These are phyloP conservation scores for Nanorana parkeri DNA, from an alignment of 2,113 vertebrate species.

Conservation along the genomic window DNA sequence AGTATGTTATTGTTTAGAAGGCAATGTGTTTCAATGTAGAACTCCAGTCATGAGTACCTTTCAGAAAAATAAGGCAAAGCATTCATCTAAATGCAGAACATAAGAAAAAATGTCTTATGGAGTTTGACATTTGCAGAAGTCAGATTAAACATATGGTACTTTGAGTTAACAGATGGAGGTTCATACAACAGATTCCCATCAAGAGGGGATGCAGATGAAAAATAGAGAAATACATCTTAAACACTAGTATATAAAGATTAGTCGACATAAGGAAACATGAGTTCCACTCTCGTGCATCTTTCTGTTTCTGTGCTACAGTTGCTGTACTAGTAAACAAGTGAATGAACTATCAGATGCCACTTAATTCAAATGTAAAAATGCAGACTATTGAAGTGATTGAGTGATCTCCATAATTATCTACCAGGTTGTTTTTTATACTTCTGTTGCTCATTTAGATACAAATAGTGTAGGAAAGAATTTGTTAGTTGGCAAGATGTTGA, in stretches of 20 bases:
- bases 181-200: conserved; percentile 54
- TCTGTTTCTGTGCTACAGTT: conserved; percentile 22
- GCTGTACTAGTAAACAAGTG: conserved; percentile 28
- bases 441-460: too few relatives aligned
- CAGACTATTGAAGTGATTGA: too few relatives aligned
- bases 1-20: conserved; percentile 51
- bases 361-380: too few relatives aligned
- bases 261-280: conserved; percentile 50
- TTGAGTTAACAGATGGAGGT: conserved; percentile 52
- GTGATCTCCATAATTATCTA: too few relatives aligned
- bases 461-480: too few relatives aligned
- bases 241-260: conserved; percentile 51
- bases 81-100: conserved; percentile 47
- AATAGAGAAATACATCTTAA: conserved; percentile 45
- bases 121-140: conserved; percentile 53
- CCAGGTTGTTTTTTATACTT: too few relatives aligned
- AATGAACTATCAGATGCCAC: not conserved
- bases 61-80: conserved; percentile 33
- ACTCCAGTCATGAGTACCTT: not conserved
- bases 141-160: conserved; percentile 54
- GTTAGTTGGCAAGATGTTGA: too few relatives aligned
- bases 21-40: conserved; percentile 47
- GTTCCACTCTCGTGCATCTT: conserved; percentile 38
- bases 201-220: conserved; percentile 39
- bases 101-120: conserved; percentile 37